A percentile compares a stretch with the other conserved stretches of the same genome.
These are phyloP conservation scores for Trichopria drosophilae DNA, from an alignment of 2,888 invertebrate genomes.

Conservation along the genomic window DNA sequence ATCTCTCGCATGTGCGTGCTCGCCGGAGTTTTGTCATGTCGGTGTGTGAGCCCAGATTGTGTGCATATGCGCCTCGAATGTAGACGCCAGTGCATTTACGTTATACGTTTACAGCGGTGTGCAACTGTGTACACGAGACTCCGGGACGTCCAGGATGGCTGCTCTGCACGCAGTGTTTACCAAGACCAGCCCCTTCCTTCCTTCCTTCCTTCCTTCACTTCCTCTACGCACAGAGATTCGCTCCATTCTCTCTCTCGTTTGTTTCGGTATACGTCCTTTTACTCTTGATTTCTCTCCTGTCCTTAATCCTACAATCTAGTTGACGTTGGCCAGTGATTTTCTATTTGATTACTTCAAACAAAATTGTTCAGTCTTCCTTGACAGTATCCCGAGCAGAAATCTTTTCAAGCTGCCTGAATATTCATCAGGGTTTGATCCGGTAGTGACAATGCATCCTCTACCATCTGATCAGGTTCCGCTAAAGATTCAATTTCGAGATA, in stretches of 20 bases:
- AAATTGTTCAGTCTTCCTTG: no score
- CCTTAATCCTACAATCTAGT: no score
- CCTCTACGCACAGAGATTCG: neutral
- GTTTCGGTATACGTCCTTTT: conserved; percentile 18
- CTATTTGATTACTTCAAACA: no score
- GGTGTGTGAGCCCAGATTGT: neutral
- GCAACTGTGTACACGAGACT: conserved; percentile 24
- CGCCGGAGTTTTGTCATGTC: no score
- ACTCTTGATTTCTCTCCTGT: no score
- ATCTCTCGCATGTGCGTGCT: conserved; percentile 37
- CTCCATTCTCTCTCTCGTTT: conserved; percentile 27
- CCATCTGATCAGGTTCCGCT: no score
- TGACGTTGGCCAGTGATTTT: no score
- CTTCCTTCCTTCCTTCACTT: conserved; percentile 5
- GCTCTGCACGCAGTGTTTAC: conserved; percentile 49
- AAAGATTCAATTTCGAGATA: no score
- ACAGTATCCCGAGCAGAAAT: no score
- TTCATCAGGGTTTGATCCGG: no score
- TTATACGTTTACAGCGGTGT: conserved; percentile 22
- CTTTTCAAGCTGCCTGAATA: no score
- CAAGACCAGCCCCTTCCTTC: conserved; percentile 32
- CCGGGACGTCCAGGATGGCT: conserved; percentile 31
- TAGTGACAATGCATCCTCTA: no score
- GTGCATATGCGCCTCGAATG: conserved; percentile 19
- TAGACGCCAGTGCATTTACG: conserved; percentile 10